Evolutionary conservation across 2,888 invertebrate species (phyloP), one percentile per base, ranked within the genome.

Genomic region (Lydus trimaculatus): DNA sequence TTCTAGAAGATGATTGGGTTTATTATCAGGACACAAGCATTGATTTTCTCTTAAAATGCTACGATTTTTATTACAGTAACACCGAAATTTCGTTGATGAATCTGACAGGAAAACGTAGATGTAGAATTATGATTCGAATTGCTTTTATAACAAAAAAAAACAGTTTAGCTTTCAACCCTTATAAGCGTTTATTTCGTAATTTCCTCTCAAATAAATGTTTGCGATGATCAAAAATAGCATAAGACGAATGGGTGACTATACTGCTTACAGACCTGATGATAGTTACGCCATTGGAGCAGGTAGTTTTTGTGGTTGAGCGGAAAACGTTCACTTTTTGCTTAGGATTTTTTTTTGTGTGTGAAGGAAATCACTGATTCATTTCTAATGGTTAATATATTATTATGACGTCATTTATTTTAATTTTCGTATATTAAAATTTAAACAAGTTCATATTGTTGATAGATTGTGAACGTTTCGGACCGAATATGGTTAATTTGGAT

Each of bases 381-480:
- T 60, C 23, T 31, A 61, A 43, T 39, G 59, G 23, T n/a, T 48
- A 36, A 66, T 48, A 61, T 61, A 25, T 56, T 61, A 25, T 56
- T 61, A 52, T 70, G 70, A 70, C 70, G 70, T 66, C 66, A 70
- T 43, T 13, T 48, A 39, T 52, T 64, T 64, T 64, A 64, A 52
- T 23, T 5, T 52, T 3, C 52, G 8, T 25, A 25, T 52, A 13
- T 4, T 52, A 52, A 48, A 64, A 33, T 70, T 70, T 61, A 11
- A 56, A 61, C 66, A 52, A 59, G 69, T 65, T 60, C 13, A 23
- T 11, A 63, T 36, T 33, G 56, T 60, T 63, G 31, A 48, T 39
- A 61, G 63, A 52, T 66, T 66, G 69, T 69, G 63, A 60, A 66
- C 39, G 64, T 58, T 64, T 66, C 69, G 61, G 64, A 60, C 65